phyloP scores from a whole-genome alignment of 2,888 invertebrate species.

The Lissonota sp. region DNA sequence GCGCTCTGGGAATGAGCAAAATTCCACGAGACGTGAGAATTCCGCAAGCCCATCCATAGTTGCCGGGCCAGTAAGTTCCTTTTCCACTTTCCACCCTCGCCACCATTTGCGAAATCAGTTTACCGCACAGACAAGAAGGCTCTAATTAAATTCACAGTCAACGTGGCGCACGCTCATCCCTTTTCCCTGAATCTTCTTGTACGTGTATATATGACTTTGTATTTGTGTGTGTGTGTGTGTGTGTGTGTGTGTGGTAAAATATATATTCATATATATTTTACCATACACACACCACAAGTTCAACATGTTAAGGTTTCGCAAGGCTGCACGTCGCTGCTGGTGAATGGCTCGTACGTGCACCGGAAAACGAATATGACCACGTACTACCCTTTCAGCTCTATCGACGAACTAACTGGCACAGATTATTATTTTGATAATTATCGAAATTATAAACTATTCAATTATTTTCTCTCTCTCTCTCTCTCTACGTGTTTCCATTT shows the following conservation, averaged over 20 bases:
- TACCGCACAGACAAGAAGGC: constrained; percentile 58
- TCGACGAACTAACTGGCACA: constrained; percentile 32
- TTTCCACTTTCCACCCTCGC: constrained; percentile 1
- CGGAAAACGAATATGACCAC: constrained; percentile 50
- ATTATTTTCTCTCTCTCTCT: not conserved
- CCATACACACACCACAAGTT: constrained; percentile 40
- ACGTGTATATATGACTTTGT: no score
- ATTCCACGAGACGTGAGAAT: constrained; percentile 37
- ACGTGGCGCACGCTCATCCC: constrained; percentile 36
- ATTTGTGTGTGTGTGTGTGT: no score
- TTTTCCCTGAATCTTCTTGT: constrained; percentile 2
- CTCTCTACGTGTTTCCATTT: no score
- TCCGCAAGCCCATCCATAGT: constrained; percentile 42
- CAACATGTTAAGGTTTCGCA: constrained; percentile 35
- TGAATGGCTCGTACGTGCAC: constrained; percentile 58
- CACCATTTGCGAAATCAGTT: constrained; percentile 54
- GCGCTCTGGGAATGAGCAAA: constrained; percentile 10
- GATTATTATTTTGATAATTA: constrained; percentile 52
- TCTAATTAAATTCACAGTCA: constrained; percentile 65
- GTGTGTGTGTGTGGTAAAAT: not conserved
- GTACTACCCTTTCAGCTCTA: constrained; percentile 24
- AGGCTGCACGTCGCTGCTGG: constrained; percentile 49
- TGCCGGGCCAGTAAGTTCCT: constrained; percentile 18
- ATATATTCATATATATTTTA: not conserved
- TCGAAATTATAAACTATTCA: constrained; percentile 20